Base-by-base conservation (phyloP, 2,113 vertebrate genomes). In the Campylomormyrus tamandua region DNA sequence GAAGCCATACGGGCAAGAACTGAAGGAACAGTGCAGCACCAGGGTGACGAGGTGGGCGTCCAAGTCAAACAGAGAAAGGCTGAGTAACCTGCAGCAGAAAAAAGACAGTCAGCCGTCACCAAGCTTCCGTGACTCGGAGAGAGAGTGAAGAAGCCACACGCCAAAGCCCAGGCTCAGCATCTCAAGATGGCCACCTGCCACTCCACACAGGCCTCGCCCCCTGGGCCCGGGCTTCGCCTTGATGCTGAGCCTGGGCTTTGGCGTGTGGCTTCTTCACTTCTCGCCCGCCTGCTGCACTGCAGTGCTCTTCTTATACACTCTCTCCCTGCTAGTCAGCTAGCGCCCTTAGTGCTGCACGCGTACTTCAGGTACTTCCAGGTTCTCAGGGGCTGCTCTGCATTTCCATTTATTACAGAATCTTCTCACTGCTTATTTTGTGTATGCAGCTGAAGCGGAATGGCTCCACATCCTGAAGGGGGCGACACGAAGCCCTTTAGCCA, bases 401-500 rank as follows among this genome's bases (percentile, higher is more conserved):
- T 70, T 70, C 56, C 56, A 31, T 70, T 4, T 13, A 70, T 70
- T 70, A 70, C 62, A 70, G 58, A n/a, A 27, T 66, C 62, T 66
- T 27, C 62, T 27, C 62, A 10, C 62, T 31, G 62, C 27, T 80
- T 35, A 31, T 17, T 35, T 35, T 21, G 48, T 45, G 27, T 89
- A 1, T 11, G n/a, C 11, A 66, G 39, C 48, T 45, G 17, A 35
- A 48, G 39, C 56, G 56, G 49, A n/a, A 27, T 62, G 49, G 74
- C 31, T 89, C 42, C 52, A 48, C 52, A 31, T 58, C 80, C 80
- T 48, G 50, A 50, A 56, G 21, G 39, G 77, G 50, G 48, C 10
- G 50, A 53, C 42, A 21, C 50, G 24, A 42, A 53, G 53, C 88
- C 93, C 39, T 46, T 15, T 42, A 15, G 11, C 24, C 89, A 89